Base-by-base conservation (phyloP, 2,888 invertebrate species). In the Salticus scenicus region DNA sequence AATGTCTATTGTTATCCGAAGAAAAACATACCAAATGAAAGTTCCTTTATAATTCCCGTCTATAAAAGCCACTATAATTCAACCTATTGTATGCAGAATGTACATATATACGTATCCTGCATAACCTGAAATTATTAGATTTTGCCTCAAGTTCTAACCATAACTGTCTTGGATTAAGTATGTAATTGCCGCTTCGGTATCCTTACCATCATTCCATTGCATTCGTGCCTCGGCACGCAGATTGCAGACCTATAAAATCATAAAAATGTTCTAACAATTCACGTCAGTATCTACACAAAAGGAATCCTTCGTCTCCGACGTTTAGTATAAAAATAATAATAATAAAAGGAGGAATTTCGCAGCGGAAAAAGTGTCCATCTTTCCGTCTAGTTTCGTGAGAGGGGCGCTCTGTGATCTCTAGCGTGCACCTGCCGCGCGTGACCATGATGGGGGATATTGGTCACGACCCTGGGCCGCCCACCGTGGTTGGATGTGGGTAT, bases 181-280 rank as follows among this genome's bases (percentile, higher is more conserved):
- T 17, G 57, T 57, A 57, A 57, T 57, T 57, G 20, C 24, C 24
- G 4, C 7, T 4, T 10, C 7, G 37, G 4, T 37, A 10, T 37
- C 10, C 7, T 37, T 37, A 10, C 7, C 4, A 37, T 7, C 4
- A 37, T 7, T 4, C 37, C 37, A 7, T 37, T 37, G 7, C 10
- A 7, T 37, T 10, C 47, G 47, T 14, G 7, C 10, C 12, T 7
- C 47, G 12, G 17, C 47, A 47, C 47, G 47, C 47, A 47, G 2
- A 47, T 47, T 24, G 24, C 24, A 24, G 24, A 24, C 24, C 24
- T 37, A 37, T 37, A 37, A 37, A 37, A 37, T 37, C 57, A 57
- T 57, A 57, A 57, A 57, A 57, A 57, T 24, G 24, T 24, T 12
- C 57, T 24, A 57, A 57, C 57, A 57, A 57, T 57, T 20, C 57